phyloP scores from a whole-genome alignment of 2,888 invertebrate genomes.

The Acleris holmiana region DNA sequence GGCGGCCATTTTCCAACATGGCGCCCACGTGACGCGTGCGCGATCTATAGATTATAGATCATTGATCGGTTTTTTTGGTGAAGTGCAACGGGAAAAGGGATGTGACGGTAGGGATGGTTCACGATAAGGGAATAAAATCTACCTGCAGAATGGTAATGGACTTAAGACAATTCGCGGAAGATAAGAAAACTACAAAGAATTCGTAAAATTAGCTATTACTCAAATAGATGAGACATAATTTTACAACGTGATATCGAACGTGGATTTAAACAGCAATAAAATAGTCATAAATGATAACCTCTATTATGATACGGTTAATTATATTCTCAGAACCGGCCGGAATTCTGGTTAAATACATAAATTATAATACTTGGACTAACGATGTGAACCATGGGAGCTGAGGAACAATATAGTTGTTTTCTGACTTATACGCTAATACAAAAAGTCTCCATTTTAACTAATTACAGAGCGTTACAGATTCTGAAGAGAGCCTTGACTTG shows the following conservation, averaged over 20 bases:
- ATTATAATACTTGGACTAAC: conserved; percentile 24
- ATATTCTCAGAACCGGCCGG: conserved; percentile 11
- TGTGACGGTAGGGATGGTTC: no score
- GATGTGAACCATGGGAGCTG: conserved; percentile 26
- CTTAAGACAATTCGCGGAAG: no score
- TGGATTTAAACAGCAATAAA: conserved; percentile 16
- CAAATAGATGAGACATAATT: conserved; percentile 9
- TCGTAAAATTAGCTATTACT: background rate
- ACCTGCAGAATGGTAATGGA: no score
- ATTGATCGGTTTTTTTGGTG: background rate
- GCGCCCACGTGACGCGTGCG: conserved; percentile 30
- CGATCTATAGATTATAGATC: conserved; percentile 20
- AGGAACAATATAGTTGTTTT: conserved; percentile 22
- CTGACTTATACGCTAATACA: conserved; percentile 12
- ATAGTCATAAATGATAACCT: conserved; percentile 6
- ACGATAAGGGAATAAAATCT: no score
- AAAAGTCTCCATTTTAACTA: conserved; percentile 18
- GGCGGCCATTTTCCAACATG: conserved; percentile 23
- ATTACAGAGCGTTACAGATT: conserved; percentile 7
- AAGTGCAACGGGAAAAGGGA: background rate
- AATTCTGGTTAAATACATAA: conserved; percentile 7
- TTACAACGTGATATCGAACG: conserved; percentile 11
- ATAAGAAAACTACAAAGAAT: no score
- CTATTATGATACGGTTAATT: background rate
- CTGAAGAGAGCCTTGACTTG: conserved; percentile 14